Evolutionary conservation across 2,888 invertebrate genomes (phyloP), one percentile per base, ranked within the genome.

Genomic region (Heterodera filipjevi): DNA sequence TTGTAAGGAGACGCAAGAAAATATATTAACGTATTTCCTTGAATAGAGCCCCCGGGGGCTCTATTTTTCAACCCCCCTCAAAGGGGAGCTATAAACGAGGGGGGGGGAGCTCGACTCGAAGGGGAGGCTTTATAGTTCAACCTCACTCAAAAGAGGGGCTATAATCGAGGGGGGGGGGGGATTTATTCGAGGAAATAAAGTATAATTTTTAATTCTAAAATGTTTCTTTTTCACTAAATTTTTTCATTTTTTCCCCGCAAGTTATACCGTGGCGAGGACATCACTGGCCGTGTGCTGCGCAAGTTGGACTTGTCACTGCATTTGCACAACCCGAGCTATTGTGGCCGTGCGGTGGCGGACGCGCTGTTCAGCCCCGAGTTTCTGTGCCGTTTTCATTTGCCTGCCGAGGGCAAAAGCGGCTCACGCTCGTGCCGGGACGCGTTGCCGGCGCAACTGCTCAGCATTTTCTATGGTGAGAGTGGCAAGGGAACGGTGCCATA

Each of bases 281-380:
- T 66, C 66, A 66, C 66, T 10, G 66, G 30, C 10, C 30, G 66
- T 5, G 66, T 66, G 66, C 66, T 66, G 66, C 30, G 19, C 66
- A 66, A 66, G 32, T 27, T 66, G 66, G 66, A 66, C 66, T 10
- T 66, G 1, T 10, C 66, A 1, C 66, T 66, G 27, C n/a, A 66
- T n/a, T 3, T 66, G 66, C 66, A 66, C 66, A 66, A 66, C 66
- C 66, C 66, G 30, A 66, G 66, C 66, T 66, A 66, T 32, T 66
- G 66, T 33, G 66, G 66, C 19, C 66, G 66, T 12, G 66, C 66
- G 66, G 66, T 6, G 30, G 66, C 66, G 66, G 66, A 66, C 66
- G 66, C 66, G 66, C 66, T 66, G 32, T 66, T 66, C 66, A 66
- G 5, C 33, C 66, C 66, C 32, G 66, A 66, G 66, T 66, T 66